phyloP scores from a whole-genome alignment of 2,888 invertebrate genomes.

The Aleiodes alternator region DNA sequence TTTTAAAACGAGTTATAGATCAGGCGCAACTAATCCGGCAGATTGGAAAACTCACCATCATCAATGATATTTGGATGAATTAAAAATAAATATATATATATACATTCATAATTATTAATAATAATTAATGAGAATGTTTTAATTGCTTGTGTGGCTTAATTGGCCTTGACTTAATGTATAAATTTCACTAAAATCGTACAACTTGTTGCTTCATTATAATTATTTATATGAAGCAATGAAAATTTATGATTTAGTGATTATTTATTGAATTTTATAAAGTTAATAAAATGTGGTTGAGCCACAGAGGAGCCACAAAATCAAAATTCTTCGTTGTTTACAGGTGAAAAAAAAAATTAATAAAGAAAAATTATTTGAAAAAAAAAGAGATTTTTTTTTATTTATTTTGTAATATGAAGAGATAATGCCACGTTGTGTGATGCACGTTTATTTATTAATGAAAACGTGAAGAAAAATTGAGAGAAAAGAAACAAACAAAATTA shows the following conservation, averaged over 20 bases:
- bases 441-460: slow-evolving; percentile 54
- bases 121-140: slow-evolving; percentile 19
- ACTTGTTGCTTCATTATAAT: slow-evolving; percentile 38
- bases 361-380: not conserved
- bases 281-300: slow-evolving; percentile 19
- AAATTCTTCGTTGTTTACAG: slow-evolving; percentile 48
- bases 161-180: slow-evolving; percentile 18
- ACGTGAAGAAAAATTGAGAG: slow-evolving; percentile 49
- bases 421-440: slow-evolving; percentile 50
- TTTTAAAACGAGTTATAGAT: slow-evolving; percentile 32
- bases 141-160: slow-evolving; percentile 36
- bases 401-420: not conserved
- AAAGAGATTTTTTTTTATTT: not conserved
- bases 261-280: slow-evolving; percentile 15
- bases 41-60: slow-evolving; percentile 28
- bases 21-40: slow-evolving; percentile 34
- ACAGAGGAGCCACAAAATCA: slow-evolving; percentile 38
- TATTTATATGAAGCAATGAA: slow-evolving; percentile 6
- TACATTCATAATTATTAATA: not conserved
- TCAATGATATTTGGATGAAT: slow-evolving; percentile 17
- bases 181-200: slow-evolving; percentile 32
- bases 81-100: not conserved
- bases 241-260: not conserved
- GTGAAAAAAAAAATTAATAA: slow-evolving; percentile 37
- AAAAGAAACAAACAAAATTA: slow-evolving; percentile 43